Evolutionary conservation across 2,113 vertebrate species (phyloP).

Genomic region (Ceyx cyanopectus): DNA sequence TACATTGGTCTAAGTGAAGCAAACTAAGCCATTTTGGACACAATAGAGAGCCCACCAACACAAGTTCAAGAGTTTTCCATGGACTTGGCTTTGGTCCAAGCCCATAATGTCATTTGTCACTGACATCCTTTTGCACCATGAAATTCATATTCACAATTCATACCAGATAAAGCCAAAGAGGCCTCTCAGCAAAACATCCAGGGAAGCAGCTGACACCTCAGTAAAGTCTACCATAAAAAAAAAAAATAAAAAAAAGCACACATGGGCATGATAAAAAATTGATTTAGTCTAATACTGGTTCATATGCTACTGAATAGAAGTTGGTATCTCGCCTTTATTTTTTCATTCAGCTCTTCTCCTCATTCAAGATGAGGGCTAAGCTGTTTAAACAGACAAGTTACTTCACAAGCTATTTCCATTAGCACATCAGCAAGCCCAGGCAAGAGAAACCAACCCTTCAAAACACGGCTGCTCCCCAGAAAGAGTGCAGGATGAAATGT

Average conservation of each 20-base stretch:
- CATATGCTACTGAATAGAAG: background rate
- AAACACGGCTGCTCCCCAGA: background rate
- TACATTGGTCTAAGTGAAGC: background rate
- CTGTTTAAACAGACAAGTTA: background rate
- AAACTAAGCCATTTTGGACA: background rate
- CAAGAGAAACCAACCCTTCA: background rate
- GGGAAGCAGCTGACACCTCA: background rate
- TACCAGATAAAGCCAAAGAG: background rate
- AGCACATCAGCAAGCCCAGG: background rate
- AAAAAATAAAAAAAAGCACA: background rate
- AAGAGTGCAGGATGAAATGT: background rate
- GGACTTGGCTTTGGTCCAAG: background rate
- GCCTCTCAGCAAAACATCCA: background rate
- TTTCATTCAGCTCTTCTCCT: background rate
- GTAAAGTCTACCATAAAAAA: background rate
- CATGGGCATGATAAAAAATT: background rate
- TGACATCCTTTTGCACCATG: background rate
- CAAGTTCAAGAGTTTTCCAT: background rate
- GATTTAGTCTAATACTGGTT: background rate
- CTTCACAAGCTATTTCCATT: background rate
- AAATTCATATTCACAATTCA: background rate
- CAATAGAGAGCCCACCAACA: background rate
- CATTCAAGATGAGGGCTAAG: background rate
- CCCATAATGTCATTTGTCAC: background rate
- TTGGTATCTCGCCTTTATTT: background rate